Conservation (phyloP, 2,113 vertebrate species). For the Podilymbus podiceps region DNA sequence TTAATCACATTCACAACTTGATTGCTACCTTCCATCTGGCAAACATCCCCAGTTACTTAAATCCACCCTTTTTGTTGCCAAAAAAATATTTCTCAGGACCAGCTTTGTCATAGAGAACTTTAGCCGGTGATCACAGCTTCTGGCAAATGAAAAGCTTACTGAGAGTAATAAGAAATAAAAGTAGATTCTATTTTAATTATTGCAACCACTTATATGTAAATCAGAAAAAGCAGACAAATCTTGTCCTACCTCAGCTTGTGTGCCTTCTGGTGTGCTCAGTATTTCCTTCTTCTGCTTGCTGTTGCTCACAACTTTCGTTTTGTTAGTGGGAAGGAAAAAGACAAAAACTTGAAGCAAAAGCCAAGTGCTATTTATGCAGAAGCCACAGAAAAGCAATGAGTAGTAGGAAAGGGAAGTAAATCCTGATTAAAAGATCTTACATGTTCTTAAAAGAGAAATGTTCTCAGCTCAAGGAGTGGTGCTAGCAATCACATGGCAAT, state of each 20-base stretch:
- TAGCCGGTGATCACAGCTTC: background rate
- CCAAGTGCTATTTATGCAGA: background rate
- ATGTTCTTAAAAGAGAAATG: background rate
- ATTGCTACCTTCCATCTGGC: background rate
- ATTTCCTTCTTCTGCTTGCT: background rate
- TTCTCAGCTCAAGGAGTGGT: background rate
- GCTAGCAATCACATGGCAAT: background rate
- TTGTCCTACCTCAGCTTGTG: background rate
- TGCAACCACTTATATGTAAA: background rate
- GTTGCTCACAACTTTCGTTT: background rate
- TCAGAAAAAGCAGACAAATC: background rate
- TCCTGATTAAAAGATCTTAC: background rate
- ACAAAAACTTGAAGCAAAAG: background rate
- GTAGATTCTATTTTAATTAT: background rate
- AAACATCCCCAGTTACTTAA: background rate
- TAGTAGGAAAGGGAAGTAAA: background rate
- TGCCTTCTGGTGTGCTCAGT: background rate
- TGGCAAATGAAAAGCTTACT: background rate
- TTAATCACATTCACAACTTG: background rate
- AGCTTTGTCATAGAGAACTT: background rate
- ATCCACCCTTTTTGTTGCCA: background rate
- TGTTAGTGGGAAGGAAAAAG: background rate
- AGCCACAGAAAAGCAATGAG: background rate
- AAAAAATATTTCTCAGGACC: background rate
- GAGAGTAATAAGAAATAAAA: background rate